A percentile compares a stretch with the other conserved stretches of the same genome.
These are phyloP conservation scores for Ladona fulva DNA, from an alignment of 1,140 invertebrate genomes.

Conservation along the genomic window DNA sequence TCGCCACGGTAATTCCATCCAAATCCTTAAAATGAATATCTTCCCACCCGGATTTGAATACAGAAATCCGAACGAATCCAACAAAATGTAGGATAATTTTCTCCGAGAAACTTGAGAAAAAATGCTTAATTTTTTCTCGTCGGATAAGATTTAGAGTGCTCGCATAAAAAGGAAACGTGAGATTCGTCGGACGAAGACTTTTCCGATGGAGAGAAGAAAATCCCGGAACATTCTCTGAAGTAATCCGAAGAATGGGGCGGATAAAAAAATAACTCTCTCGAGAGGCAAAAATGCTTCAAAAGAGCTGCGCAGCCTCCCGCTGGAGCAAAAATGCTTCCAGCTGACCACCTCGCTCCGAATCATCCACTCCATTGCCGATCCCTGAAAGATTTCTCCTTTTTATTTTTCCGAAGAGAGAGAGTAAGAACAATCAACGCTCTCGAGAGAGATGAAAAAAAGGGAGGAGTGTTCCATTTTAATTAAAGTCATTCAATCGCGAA, in stretches of 20 bases:
- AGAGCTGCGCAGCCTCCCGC: not conserved
- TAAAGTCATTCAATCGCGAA: constrained; percentile 1
- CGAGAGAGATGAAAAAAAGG: not conserved
- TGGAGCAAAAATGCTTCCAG: not conserved
- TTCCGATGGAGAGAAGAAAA: no score
- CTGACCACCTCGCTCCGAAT: not conserved
- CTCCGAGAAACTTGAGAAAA: no score
- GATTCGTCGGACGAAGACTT: no score
- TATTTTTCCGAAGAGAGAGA: not conserved
- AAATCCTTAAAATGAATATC: no score
- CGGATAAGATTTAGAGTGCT: no score
- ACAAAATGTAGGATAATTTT: no score
- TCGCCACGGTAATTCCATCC: no score
- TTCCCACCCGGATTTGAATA: no score
- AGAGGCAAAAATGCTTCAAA: not conserved
- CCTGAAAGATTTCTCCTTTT: not conserved
- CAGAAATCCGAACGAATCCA: no score
- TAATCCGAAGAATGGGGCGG: not conserved
- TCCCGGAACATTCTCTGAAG: not conserved
- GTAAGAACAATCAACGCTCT: not conserved
- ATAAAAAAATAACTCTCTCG: not conserved
- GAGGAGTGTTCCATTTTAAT: not conserved
- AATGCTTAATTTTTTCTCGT: no score
- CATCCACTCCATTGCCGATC: not conserved
- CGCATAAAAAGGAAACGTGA: no score